Evolutionary conservation across 1,140 invertebrate genomes (phyloP), one percentile per base, ranked within the genome.

Genomic region (Orussus abietinus): DNA sequence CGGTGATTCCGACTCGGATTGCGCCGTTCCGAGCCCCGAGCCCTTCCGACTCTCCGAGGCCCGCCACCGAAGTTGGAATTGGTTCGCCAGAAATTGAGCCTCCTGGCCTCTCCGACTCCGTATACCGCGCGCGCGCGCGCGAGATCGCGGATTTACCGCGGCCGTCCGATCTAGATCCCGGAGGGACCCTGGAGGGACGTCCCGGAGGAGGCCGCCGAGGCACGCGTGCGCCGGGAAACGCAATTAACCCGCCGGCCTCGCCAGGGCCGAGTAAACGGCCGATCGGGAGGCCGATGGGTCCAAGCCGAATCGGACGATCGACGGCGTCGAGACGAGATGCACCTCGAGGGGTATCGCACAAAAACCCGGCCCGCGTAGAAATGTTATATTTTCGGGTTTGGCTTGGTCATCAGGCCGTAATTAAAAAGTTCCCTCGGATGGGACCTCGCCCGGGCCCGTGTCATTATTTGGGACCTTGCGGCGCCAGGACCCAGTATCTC

Each of bases 321-420:
- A n/a, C n/a, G n/a, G n/a, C n/a, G n/a, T n/a, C n/a, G n/a, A n/a
- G n/a, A n/a, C n/a, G n/a, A n/a, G n/a, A n/a, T n/a, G n/a, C n/a
- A n/a, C n/a, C n/a, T n/a, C n/a, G n/a, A n/a, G n/a, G n/a, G n/a
- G n/a, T n/a, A n/a, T n/a, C n/a, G n/a, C n/a, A n/a, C n/a, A n/a
- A n/a, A n/a, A n/a, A n/a, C n/a, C n/a, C n/a, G n/a, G n/a, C n/a
- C n/a, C n/a, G n/a, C n/a, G n/a, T n/a, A n/a, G n/a, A n/a, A n/a
- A n/a, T n/a, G n/a, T n/a, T n/a, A 64, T 71, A 71, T 68, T 69
- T 68, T 67, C 53, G 51, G 59, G 58, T 66, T 67, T 59, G 66
- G 66, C 65, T 69, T 64, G 60, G 64, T 71, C 66, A 71, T 68
- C 66, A 67, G 60, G 60, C 69, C 56, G 68, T 71, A 71, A 71